phyloP scores from a whole-genome alignment of 2,888 invertebrate species.

The Callimorpha dominula region DNA sequence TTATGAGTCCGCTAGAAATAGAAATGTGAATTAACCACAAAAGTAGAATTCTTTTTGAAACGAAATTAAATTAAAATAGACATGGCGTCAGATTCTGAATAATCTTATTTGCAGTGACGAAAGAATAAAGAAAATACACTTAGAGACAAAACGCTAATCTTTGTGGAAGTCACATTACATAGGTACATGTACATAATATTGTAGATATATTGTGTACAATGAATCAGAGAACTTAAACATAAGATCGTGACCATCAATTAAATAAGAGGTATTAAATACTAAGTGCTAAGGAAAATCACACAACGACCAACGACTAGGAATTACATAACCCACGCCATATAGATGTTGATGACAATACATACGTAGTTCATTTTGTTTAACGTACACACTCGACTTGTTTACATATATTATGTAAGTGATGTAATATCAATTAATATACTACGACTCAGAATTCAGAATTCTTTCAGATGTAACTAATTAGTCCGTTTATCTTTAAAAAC shows the following conservation, averaged over 20 bases:
- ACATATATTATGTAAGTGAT: constrained; percentile 9
- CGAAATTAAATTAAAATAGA: not conserved
- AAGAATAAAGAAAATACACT: not conserved
- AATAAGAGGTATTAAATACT: constrained; percentile 21
- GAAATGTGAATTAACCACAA: not conserved
- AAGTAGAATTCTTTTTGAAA: not conserved
- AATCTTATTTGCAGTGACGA: too few relatives aligned
- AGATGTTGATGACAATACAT: not conserved
- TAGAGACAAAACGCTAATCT: not conserved
- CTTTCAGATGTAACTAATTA: not conserved
- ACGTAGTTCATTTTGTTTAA: too few relatives aligned
- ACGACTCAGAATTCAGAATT: constrained; percentile 9
- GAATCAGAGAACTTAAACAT: constrained; percentile 19
- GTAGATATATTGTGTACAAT: not conserved
- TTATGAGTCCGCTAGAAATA: not conserved
- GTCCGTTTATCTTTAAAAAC: not conserved
- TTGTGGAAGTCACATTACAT: not conserved
- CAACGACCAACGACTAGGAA: constrained; percentile 30
- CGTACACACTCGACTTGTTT: constrained; percentile 7
- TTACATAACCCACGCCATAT: constrained; percentile 32
- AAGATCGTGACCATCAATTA: constrained; percentile 32
- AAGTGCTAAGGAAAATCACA: constrained; percentile 41
- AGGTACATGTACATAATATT: too few relatives aligned
- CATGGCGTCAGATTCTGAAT: not conserved
- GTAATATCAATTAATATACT: constrained; percentile 17